phyloP scores from a whole-genome alignment of 37 sponge, comb jelly and placozoan genomes.

The Aplysina aerophoba region DNA sequence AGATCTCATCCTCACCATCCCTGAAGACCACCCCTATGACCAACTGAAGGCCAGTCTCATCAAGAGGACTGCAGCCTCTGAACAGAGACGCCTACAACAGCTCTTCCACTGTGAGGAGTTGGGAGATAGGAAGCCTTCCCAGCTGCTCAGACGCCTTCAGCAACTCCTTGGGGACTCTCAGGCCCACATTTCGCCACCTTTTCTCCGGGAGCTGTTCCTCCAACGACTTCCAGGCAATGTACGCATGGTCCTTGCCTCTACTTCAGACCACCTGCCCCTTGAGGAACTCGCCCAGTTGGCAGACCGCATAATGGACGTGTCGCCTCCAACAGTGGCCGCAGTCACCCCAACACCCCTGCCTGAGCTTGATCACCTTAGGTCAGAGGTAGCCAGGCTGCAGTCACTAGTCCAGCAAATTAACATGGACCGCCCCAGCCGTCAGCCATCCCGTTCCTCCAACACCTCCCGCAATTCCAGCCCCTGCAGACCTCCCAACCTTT shows the following conservation, averaged over 20 bases:
- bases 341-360: neutral
- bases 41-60: neutral
- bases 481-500: too few species aligned
- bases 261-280: neutral
- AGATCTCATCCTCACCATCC: slow-evolving; percentile 28
- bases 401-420: neutral
- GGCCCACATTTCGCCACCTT: neutral
- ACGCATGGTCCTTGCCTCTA: slow-evolving; percentile 45
- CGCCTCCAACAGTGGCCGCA: neutral
- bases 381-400: neutral
- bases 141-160: slow-evolving; percentile 21
- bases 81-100: slow-evolving; percentile 22
- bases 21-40: slow-evolving; percentile 15
- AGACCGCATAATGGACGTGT: slow-evolving; percentile 28
- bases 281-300: slow-evolving; percentile 43
- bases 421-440: too few species aligned
- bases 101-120: slow-evolving; percentile 28
- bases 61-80: slow-evolving; percentile 17
- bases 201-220: slow-evolving; percentile 44
- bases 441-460: too few species aligned
- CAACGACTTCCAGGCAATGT: slow-evolving; percentile 41
- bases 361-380: neutral
- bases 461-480: too few species aligned
- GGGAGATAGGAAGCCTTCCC: slow-evolving; percentile 31
- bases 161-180: slow-evolving; percentile 28